Evolutionary conservation across 2,888 invertebrate genomes (phyloP), one percentile per base, ranked within the genome.

Genomic region (Andrena praecox): DNA sequence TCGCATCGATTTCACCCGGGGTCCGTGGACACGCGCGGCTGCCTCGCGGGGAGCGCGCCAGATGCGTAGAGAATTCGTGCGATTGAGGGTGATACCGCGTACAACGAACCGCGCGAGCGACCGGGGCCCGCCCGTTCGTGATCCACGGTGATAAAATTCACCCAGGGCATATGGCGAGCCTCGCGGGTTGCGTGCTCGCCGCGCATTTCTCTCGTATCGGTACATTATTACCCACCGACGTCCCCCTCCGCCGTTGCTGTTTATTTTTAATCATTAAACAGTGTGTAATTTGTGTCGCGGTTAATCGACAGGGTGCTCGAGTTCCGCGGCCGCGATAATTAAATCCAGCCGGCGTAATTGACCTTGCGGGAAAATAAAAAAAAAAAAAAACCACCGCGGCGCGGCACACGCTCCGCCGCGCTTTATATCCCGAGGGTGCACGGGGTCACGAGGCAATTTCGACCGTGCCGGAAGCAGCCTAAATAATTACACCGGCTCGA

Each of bases 61-160:
- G 79, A 87, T 87, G 86, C 74, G 48, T 63, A 50, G 74, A 75
- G 77, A 77, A 72, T 75, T 73, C 20, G 52, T 59, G 33, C 33
- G 82, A 76, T 69, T 29, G 72, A 31, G 63, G 66, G 72, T 60
- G 82, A 67, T 69, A 63, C 67, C 6, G 54, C 42, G 24, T 10
- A 24, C 50, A 69, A 68, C 54, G 50, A 48, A 16, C 24, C 52
- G 20, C 54, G 54, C 54, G 54, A 20, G 54, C 52, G 50, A 54
- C 12, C 52, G 27, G 8, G 16, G 27, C 27, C 3, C 7, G 29
- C 7, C 16, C 29, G 20, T 73, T 74, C 74, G 77, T 77, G 77
- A 77, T 77, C 73, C 73, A 73, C 67, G 62, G 42, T 74, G 74
- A 73, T 77, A 73, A 78, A 78, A 48, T 78, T 31, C n/a, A 35